A percentile compares a stretch with the other conserved stretches of the same genome.
Evolutionary conservation across 2,888 invertebrate genomes (phyloP).

Genomic region (Craniophora ligustri): DNA sequence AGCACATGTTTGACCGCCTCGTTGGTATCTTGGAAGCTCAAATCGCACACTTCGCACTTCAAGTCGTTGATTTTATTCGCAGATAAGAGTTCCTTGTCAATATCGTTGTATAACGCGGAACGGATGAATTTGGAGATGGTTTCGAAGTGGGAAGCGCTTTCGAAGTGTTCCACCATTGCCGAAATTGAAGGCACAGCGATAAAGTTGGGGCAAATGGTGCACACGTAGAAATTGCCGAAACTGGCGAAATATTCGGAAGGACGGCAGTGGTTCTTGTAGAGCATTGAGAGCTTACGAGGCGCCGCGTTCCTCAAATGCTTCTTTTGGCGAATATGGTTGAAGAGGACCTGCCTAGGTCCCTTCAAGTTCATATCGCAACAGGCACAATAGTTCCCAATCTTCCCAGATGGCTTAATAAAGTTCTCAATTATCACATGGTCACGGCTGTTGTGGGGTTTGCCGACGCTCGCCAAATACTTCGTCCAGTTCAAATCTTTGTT

Average conservation of each 20-base stretch:
- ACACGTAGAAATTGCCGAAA: constrained; percentile 82
- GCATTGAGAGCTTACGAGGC: constrained; percentile 74
- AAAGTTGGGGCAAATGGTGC: constrained; percentile 76
- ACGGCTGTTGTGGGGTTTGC: constrained; percentile 76
- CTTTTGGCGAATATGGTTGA: constrained; percentile 85
- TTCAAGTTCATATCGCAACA: constrained; percentile 84
- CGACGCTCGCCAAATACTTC: constrained; percentile 80
- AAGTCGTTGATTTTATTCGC: constrained; percentile 66
- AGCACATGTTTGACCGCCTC: constrained; percentile 74
- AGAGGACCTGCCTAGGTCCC: constrained; percentile 81
- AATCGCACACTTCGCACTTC: constrained; percentile 72
- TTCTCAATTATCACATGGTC: constrained; percentile 84
- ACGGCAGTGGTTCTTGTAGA: constrained; percentile 80
- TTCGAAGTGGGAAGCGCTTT: constrained; percentile 74
- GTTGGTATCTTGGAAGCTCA: constrained; percentile 62
- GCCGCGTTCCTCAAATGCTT: constrained; percentile 84
- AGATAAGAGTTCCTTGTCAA: constrained; percentile 64
- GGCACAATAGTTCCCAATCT: constrained; percentile 80
- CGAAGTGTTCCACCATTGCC: constrained; percentile 81
- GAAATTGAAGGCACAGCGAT: constrained; percentile 80
- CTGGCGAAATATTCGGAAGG: constrained; percentile 83
- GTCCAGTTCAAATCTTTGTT: constrained; percentile 83
- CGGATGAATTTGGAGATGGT: constrained; percentile 74
- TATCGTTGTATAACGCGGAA: constrained; percentile 69
- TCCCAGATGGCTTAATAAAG: constrained; percentile 82